Evolutionary conservation across 1,140 invertebrate genomes (phyloP), one percentile per base, ranked within the genome.

Genomic region (Heliconius hermathena): DNA sequence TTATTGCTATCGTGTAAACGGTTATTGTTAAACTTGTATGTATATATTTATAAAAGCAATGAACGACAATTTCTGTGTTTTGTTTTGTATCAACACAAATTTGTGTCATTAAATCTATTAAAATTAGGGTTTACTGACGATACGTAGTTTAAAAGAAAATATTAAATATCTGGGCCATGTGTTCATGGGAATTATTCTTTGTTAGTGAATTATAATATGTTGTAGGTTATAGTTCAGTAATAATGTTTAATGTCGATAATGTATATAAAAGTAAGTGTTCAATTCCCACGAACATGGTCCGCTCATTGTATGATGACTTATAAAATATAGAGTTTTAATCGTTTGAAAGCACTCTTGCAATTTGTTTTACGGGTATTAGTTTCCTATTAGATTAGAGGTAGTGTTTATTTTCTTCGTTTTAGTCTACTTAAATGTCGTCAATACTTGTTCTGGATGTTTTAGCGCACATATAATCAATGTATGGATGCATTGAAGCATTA

Each of bases 291-390:
- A 26, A 60, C 73, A 79, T 79, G 72, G 77, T 11, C 72, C 36
- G 22, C 36, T 22, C 13, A 29, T 54, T 13, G 38, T 73, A 13
- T 66, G 54, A 11, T 74, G 5, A 60, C 74, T 66, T 13, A 26
- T 9, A 22, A 26, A 66, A 71, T 73, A 41, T 13, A 22, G 11
- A 5, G 13, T 66, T 66, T 66, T 66, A 26, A 66, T 66, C 26
- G 60, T 66, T 66, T 76, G 13, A 60, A 76, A 60, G 70, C 71
- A 80, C 88, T 88, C 84, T 85, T 88, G 93, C 93, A 94, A 94
- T 94, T 90, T 91, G 89, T 94, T 93, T 85, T 93, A 94, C 93
- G 93, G 93, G 93, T 94, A 94, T 94, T 94, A 93, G 93, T 94
- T 93, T 94, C 93, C 93, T 94, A 93, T 84, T 94, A 66, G 60